Conservation (phyloP, 2,888 invertebrate genomes). For the Rhyacophila evoluta region DNA sequence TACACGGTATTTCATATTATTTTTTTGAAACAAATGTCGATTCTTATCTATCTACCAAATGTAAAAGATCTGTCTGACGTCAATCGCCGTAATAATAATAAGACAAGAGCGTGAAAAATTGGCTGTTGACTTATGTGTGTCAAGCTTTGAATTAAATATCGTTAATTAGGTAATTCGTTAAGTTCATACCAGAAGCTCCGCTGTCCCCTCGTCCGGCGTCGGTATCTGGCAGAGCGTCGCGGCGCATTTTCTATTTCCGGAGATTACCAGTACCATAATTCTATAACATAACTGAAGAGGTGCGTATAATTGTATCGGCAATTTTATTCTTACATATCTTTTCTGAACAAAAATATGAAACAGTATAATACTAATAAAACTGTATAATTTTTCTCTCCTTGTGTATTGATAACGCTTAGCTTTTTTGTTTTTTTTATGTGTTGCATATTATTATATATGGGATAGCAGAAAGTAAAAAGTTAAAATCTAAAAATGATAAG, state of each 20-base stretch:
- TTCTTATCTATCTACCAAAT: background rate
- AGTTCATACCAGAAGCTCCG: background rate
- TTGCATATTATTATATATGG: no score
- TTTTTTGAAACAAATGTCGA: background rate
- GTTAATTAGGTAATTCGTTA: conserved; percentile 24
- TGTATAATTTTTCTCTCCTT: no score
- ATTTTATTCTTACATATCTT: no score
- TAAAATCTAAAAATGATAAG: no score
- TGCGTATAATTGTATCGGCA: no score
- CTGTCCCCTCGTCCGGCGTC: background rate
- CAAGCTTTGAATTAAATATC: background rate
- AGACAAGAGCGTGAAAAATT: background rate
- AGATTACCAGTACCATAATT: background rate
- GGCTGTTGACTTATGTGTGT: background rate
- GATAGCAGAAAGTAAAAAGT: no score
- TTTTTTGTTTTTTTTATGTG: no score
- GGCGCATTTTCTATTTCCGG: conserved; percentile 10
- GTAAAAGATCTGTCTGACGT: background rate
- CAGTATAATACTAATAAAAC: no score
- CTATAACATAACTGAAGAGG: no score
- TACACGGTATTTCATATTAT: no score
- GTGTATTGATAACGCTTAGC: no score
- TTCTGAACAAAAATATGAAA: no score
- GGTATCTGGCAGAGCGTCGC: conserved; percentile 7
- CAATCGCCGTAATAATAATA: background rate